phyloP scores from a whole-genome alignment of 2,113 vertebrate genomes.

The Cranoglanis bouderius region DNA sequence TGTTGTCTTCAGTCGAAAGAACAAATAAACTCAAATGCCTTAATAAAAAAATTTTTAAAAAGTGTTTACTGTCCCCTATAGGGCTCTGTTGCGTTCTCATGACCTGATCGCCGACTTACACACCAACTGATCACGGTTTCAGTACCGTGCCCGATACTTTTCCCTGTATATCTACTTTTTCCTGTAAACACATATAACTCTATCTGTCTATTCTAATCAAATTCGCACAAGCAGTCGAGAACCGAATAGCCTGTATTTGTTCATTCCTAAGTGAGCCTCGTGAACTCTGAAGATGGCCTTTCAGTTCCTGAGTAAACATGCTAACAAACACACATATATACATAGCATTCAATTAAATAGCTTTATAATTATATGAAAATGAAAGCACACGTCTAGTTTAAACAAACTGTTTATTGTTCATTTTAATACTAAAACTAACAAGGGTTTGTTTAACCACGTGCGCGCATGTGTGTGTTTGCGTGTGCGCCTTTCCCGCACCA shows the following conservation, averaged over 20 bases:
- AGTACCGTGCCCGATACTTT: not conserved
- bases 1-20: not conserved
- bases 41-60: not conserved
- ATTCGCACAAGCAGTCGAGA: not conserved
- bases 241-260: not conserved
- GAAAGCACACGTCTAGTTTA: not conserved
- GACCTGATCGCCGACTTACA: not conserved
- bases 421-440: not conserved
- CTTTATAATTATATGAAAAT: not conserved
- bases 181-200: not conserved
- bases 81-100: not conserved
- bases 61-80: not conserved
- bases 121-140: not conserved
- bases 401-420: not conserved
- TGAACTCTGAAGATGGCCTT: not conserved
- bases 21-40: not conserved
- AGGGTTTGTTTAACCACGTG: not conserved
- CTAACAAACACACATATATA: not conserved
- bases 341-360: not conserved
- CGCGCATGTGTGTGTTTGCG: not conserved
- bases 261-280: not conserved
- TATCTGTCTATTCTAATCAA: not conserved
- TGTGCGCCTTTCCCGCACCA: not conserved
- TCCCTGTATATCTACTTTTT: not conserved
- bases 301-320: not conserved